Percentiles rank a stretch among this genome's conserved stretches.
Conservation (phyloP, 2,113 vertebrate genomes). For the Formicarius rufipectus region DNA sequence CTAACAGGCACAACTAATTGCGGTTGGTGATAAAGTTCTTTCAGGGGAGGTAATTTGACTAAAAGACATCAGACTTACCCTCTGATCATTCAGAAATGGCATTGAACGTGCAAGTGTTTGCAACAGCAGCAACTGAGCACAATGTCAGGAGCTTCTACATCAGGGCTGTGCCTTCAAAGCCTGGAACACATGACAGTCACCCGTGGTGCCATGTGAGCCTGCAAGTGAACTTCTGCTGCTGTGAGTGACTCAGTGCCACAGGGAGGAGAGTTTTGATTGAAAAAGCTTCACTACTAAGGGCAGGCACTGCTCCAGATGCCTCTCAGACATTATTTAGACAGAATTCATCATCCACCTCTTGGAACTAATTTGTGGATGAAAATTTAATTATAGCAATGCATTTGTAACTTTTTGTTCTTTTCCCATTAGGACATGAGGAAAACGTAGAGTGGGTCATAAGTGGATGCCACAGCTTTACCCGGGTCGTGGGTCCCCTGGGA, state of each 20-base stretch:
- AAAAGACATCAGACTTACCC: background rate
- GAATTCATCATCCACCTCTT: background rate
- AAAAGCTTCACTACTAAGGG: background rate
- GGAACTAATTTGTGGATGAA: constrained; percentile 20
- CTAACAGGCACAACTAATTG: background rate
- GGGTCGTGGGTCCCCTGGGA: background rate
- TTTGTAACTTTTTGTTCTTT: constrained; percentile 6
- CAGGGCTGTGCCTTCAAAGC: background rate
- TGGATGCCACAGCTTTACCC: background rate
- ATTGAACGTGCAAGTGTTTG: background rate
- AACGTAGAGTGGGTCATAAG: background rate
- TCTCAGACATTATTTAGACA: background rate
- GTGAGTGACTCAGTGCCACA: background rate
- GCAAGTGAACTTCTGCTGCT: background rate
- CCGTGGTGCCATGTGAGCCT: background rate
- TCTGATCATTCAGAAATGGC: background rate
- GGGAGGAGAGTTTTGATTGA: background rate
- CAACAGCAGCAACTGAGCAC: background rate
- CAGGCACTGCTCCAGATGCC: background rate
- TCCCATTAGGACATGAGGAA: background rate
- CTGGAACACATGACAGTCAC: background rate
- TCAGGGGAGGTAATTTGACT: background rate
- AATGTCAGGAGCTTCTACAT: background rate
- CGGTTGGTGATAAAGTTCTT: background rate
- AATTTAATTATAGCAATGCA: background rate